A percentile compares a stretch with the other conserved stretches of the same genome.
phyloP scores from a whole-genome alignment of 2,797 vertebrate genomes.

The Malacoctenus gilli region DNA sequence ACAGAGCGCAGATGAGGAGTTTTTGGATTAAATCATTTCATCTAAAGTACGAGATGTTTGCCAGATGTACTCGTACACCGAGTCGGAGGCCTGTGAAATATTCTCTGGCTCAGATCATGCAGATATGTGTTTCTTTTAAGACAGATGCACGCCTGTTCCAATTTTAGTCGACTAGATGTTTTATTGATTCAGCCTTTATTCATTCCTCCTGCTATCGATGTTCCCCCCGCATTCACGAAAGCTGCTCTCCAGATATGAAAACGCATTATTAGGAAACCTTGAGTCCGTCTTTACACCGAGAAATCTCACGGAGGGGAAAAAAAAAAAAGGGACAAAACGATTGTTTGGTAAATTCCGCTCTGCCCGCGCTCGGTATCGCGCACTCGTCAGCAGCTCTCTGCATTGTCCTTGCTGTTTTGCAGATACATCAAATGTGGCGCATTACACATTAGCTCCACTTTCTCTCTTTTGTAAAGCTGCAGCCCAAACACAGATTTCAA shows the following conservation, averaged over 20 bases:
- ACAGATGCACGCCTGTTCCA: constrained; percentile 68
- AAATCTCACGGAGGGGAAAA: constrained; percentile 22
- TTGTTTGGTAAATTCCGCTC: constrained; percentile 40
- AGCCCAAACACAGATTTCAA: constrained; percentile 56
- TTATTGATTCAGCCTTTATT: constrained; percentile 78
- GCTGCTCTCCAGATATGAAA: constrained; percentile 62
- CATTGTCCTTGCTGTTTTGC: constrained; percentile 65
- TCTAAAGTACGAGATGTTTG: constrained; percentile 65
- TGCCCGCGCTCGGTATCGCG: constrained; percentile 40
- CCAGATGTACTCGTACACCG: constrained; percentile 59
- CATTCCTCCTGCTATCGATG: constrained; percentile 64
- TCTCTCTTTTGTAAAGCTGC: constrained; percentile 26
- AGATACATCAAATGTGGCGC: constrained; percentile 61
- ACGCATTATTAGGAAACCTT: constrained; percentile 62
- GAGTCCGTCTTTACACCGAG: constrained; percentile 37
- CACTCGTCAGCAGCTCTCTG: constrained; percentile 58
- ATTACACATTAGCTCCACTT: constrained; percentile 50
- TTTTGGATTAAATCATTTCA: constrained; percentile 63
- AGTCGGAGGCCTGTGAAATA: constrained; percentile 56
- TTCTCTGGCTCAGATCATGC: constrained; percentile 59
- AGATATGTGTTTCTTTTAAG: constrained; percentile 64
- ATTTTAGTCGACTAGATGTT: constrained; percentile 73
- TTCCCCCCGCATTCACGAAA: constrained; percentile 56
- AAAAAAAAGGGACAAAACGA: constrained; percentile 18
- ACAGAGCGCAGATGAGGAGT: constrained; percentile 46